Conservation (phyloP, 1,140 invertebrate genomes). For the Hylyphantes graminicola region DNA sequence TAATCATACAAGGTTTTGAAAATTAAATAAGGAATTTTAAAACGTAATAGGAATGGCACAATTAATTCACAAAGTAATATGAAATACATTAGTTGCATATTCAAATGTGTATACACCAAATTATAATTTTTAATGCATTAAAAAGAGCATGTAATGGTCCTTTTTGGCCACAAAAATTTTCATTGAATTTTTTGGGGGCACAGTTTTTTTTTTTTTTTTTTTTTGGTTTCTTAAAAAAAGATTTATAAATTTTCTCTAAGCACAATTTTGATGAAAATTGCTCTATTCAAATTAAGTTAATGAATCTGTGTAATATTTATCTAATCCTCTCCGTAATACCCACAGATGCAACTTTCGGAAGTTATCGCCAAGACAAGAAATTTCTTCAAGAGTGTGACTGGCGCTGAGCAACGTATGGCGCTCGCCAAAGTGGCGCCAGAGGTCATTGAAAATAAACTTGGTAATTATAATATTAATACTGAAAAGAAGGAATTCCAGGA, state of each 20-base stretch:
- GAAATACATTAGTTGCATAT: too few relatives aligned
- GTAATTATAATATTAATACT: slow-evolving; percentile 78
- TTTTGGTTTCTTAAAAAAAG: neutral
- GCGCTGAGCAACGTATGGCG: slow-evolving; percentile 67
- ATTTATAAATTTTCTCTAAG: neutral
- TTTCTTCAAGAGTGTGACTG: slow-evolving; percentile 91
- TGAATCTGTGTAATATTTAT: neutral
- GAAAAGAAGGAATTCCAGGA: slow-evolving; percentile 81
- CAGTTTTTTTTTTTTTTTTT: too few relatives aligned
- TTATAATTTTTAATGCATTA: too few relatives aligned
- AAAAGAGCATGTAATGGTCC: neutral
- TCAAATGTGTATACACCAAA: too few relatives aligned
- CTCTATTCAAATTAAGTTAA: too few relatives aligned
- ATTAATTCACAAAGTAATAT: too few relatives aligned
- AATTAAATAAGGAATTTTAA: too few relatives aligned
- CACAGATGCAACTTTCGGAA: slow-evolving; percentile 94
- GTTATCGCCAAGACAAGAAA: slow-evolving; percentile 93
- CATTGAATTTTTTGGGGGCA: neutral
- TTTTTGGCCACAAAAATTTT: neutral
- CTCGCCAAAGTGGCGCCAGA: slow-evolving; percentile 71
- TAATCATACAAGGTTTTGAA: too few relatives aligned
- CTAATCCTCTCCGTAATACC: slow-evolving; percentile 50
- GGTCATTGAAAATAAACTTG: slow-evolving; percentile 88
- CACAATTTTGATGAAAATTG: neutral
- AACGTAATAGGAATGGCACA: too few relatives aligned